Conservation (phyloP, 37 sponge, comb jelly and placozoan genomes). For the Aplysina aerophoba region DNA sequence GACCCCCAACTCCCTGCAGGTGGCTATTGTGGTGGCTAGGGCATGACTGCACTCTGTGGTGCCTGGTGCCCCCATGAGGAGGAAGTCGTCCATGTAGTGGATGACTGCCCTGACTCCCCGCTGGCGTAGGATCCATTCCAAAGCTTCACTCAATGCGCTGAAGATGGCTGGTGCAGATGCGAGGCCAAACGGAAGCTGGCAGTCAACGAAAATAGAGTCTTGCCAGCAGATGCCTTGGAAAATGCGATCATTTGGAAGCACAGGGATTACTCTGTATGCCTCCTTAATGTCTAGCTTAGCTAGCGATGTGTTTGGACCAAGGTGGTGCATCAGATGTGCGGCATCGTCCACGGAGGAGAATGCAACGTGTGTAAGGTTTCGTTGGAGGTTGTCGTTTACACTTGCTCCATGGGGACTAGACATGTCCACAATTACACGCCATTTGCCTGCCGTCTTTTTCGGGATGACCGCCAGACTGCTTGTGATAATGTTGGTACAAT, state of each 20-base stretch:
- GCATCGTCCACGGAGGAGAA: constrained; percentile 20
- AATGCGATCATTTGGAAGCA: neutral
- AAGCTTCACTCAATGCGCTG: constrained; percentile 13
- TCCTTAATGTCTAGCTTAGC: neutral
- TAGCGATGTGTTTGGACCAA: neutral
- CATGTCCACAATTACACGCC: neutral
- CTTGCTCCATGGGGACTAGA: neutral
- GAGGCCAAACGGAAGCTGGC: constrained; percentile 30
- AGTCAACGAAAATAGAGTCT: constrained; percentile 1
- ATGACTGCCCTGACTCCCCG: neutral
- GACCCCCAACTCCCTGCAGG: constrained; percentile 11
- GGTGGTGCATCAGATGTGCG: constrained; percentile 1
- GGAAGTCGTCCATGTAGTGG: constrained; percentile 31
- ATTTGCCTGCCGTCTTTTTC: constrained; percentile 22
- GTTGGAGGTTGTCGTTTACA: constrained; percentile 28
- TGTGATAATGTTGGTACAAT: neutral
- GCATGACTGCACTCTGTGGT: neutral
- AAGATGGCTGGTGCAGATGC: constrained; percentile 24
- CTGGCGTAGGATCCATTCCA: constrained; percentile 19
- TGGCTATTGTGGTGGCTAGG: neutral
- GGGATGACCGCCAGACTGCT: constrained; percentile 8
- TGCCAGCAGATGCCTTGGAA: constrained; percentile 8
- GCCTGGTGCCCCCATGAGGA: constrained; percentile 14
- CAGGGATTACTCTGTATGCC: constrained; percentile 8
- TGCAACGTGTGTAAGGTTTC: constrained; percentile 25